phyloP scores from a whole-genome alignment of 2,113 vertebrate genomes.

The Irena cyanogastra region DNA sequence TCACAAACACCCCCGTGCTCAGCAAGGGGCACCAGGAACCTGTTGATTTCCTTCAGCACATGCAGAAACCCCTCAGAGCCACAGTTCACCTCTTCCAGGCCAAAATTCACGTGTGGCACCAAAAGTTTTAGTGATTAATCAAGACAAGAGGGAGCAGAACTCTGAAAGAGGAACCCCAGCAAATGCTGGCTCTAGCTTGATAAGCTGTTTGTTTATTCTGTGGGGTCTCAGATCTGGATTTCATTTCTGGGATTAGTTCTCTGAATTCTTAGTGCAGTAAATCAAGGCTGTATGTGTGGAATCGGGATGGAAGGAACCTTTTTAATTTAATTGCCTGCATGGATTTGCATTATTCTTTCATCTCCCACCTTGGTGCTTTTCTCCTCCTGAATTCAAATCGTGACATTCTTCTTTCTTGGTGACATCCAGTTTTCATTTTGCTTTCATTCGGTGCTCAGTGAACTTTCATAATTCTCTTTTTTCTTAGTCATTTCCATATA shows the following conservation, averaged over 20 bases:
- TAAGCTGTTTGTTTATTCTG: neutral
- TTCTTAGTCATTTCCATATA: neutral
- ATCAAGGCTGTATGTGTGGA: neutral
- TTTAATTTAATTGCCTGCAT: neutral
- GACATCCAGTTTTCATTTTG: neutral
- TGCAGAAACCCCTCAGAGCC: neutral
- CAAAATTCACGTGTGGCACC: neutral
- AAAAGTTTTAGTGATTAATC: neutral
- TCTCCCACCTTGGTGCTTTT: neutral
- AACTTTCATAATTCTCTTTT: neutral
- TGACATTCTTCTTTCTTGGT: neutral
- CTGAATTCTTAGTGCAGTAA: neutral
- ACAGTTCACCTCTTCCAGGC: neutral
- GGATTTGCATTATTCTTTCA: constrained; percentile 26
- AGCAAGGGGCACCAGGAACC: neutral
- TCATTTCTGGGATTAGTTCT: neutral
- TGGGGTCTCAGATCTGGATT: constrained; percentile 1
- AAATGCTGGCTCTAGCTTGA: neutral
- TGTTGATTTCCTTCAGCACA: neutral
- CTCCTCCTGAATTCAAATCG: neutral
- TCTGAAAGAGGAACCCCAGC: neutral
- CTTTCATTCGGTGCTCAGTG: neutral
- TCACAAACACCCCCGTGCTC: neutral
- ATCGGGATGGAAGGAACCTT: neutral
- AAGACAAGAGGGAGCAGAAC: neutral